Base-by-base conservation (phyloP, 2,888 invertebrate genomes). In the Ditula angustiorana region DNA sequence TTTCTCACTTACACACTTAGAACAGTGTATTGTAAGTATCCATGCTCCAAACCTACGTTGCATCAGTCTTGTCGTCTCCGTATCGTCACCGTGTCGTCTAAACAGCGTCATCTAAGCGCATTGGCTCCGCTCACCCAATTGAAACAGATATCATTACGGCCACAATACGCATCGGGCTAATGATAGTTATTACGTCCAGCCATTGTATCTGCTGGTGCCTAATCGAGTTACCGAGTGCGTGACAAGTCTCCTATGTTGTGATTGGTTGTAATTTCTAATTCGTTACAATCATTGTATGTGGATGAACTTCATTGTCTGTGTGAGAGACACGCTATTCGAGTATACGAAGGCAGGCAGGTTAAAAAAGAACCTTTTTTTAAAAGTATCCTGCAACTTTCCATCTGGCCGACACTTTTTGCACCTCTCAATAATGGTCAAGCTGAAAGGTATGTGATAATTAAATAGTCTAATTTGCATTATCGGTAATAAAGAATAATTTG, bases 61-160 rank as follows among this genome's bases (percentile, higher is more conserved):
- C 44, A 21, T 21, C 24, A 24, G 19, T 46, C 46, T n/a, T 7
- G 19, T 46, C 23, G 46, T 46, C 26, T 11, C 26, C 46, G 24
- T 7, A 24, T 46, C 23, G 46, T 46, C 26, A 11, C 26, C 63
- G 63, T 57, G 16, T 24, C 35, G n/a, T 63, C 13, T 55, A 63
- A 46, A 50, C 19, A 21, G 30, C 44, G 56, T 21, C 33, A 30
- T 19, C 16, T 56, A 37, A 41, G 61, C 68, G 60, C 62, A 64
- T 69, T 63, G 63, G 72, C 68, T 70, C 69, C 68, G 67, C 62
- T 66, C 66, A 61, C 76, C 41, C 80, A 79, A 82, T 81, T 80
- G 80, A 76, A 83, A 81, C 73, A 77, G 80, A 83, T 82, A 82
- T 66, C 72, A 73, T 73, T 74, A 78, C 78, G 13, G n/a, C 41